Percentiles rank a stretch among this genome's conserved stretches.
These are phyloP conservation scores for Noctua pronuba DNA, from an alignment of 2,888 invertebrate genomes.

Conservation along the genomic window DNA sequence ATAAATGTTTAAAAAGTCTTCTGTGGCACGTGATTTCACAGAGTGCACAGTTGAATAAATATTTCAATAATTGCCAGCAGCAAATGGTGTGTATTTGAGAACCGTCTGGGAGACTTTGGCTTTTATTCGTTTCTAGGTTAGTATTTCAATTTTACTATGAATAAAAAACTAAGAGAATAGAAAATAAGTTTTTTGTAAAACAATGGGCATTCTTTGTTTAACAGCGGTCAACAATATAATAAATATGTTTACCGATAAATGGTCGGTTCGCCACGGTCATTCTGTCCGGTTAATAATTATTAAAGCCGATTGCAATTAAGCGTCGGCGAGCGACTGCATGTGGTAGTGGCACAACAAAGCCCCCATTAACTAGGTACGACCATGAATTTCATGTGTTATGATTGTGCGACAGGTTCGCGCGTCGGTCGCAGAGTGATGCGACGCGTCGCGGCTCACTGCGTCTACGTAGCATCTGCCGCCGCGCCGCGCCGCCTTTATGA, in stretches of 20 bases:
- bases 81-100: constrained; percentile 31
- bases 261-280: constrained; percentile 63
- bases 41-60: constrained; percentile 45
- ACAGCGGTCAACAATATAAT: constrained; percentile 63
- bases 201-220: constrained; percentile 29
- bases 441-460: constrained; percentile 46
- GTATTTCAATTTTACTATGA: constrained; percentile 9
- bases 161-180: constrained; percentile 10
- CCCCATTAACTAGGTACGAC: constrained; percentile 68
- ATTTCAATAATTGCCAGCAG: constrained; percentile 21
- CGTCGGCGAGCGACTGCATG: constrained; percentile 68
- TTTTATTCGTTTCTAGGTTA: constrained; percentile 32
- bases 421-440: constrained; percentile 26
- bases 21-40: constrained; percentile 25
- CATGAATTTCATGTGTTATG: constrained; percentile 77
- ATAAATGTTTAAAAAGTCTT: constrained; percentile 12
- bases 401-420: constrained; percentile 63
- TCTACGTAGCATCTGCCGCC: constrained; percentile 72
- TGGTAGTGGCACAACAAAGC: constrained; percentile 72
- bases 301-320: constrained; percentile 75
- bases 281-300: constrained; percentile 75
- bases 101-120: constrained; percentile 30
- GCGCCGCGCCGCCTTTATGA: constrained; percentile 12
- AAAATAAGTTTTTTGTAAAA: not conserved
- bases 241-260: constrained; percentile 77